These are phyloP conservation scores for Calidris pugnax DNA, from an alignment of 2,113 vertebrate species.

Conservation along the genomic window DNA sequence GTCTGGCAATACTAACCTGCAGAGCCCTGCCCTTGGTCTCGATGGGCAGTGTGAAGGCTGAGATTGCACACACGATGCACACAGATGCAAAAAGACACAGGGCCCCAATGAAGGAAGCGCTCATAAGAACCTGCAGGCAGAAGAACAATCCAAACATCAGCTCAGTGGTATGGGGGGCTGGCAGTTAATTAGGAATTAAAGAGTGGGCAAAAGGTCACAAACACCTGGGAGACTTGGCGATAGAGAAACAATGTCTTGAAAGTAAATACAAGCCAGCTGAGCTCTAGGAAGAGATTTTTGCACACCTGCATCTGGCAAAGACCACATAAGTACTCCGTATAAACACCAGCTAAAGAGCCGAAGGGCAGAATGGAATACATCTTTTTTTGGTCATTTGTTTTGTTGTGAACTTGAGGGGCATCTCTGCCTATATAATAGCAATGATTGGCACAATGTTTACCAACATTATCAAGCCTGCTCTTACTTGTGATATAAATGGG, in stretches of 20 bases:
- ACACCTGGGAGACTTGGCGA: no score
- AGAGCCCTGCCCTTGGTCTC: slow-evolving; percentile 91
- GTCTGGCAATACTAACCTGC: slow-evolving; percentile 74
- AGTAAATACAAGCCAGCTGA: neutral
- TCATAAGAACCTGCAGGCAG: slow-evolving; percentile 87
- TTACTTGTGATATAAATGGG: slow-evolving; percentile 89
- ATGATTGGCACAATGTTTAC: neutral
- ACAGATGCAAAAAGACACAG: slow-evolving; percentile 83
- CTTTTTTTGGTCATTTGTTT: neutral
- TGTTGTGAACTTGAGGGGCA: neutral
- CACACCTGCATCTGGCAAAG: neutral
- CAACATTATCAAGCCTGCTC: neutral
- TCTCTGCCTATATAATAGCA: neutral
- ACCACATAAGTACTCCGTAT: neutral
- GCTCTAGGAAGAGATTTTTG: neutral
- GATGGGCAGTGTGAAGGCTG: slow-evolving; percentile 84
- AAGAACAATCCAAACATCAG: neutral
- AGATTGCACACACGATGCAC: slow-evolving; percentile 81
- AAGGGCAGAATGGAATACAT: neutral
- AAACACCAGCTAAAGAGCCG: neutral
- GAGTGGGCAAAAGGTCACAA: neutral
- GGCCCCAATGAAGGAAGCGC: slow-evolving; percentile 80
- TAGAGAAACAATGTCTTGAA: neutral
- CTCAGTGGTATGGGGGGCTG: rapidly evolving
- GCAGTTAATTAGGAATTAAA: neutral